Evolutionary conservation across 2,888 invertebrate genomes (phyloP), one percentile per base, ranked within the genome.

Genomic region (Euzophera pinguis): DNA sequence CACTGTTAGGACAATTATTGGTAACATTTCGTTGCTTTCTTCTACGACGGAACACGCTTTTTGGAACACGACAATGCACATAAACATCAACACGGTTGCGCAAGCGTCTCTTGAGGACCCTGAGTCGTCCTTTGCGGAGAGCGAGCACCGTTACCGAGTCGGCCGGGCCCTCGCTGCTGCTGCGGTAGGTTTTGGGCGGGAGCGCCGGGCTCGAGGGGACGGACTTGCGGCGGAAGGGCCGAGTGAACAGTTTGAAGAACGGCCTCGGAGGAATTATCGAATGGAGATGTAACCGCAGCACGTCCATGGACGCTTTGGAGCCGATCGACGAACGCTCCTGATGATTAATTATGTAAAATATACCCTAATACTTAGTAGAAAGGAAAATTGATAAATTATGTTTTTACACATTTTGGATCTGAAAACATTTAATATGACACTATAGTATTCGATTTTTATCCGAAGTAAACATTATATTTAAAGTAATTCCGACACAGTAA

Each of bases 211-310:
- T 93, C 55, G 92, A 91, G 5, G 93, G 93, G 22, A 91, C 93
- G 35, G 93, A 93, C 81, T 93, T 93, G 81, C 94, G 92, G 60
- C 93, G 89, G 78, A 94, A 94, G 38, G 94, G 94, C 67, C 93
- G 91, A 61, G 92, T 90, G 65, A 94, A 91, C 71, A 94, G 84
- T 78, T 91, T 92, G 77, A 93, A 93, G 82, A 94, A 90, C 64
- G 92, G 91, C 77, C 86, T 81, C 73, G 91, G 90, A 42, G 92
- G 92, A 63, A 91, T 81, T 69, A 90, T 89, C 50, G 90, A 90
- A 68, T 92, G 92, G 57, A 92, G 91, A 60, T 90, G 90, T 69
- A 91, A 85, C 75, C 91, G 90, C 69, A 91, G 78, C 59, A 83
- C 78, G 62, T 90, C 87, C 71, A 90, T 64, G 56, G 92, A 90